A percentile compares a stretch with the other conserved stretches of the same genome.
Conservation (phyloP, 92 coral and sea anemone genomes). For the Actinostola sp. region DNA sequence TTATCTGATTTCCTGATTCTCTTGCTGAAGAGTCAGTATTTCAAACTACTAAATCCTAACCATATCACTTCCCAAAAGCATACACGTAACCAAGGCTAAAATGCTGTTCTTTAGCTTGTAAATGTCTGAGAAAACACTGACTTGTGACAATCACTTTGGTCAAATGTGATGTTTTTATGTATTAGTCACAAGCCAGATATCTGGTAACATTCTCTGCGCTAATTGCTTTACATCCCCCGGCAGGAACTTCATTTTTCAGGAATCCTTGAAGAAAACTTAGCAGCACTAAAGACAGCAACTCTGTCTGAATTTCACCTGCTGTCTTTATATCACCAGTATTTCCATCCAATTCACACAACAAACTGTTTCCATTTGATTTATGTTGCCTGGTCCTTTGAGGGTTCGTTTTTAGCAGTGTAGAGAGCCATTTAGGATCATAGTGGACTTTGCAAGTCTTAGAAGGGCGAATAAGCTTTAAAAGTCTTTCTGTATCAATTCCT, state of each 20-base stretch:
- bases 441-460: not conserved
- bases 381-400: not conserved
- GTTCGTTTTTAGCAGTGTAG: not conserved
- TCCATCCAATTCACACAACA: not conserved
- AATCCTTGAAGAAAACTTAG: constrained; percentile 9
- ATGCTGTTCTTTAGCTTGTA: no score
- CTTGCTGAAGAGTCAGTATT: no score
- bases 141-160: no score
- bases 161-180: no score
- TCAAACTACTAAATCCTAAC: no score
- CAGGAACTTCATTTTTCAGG: not conserved
- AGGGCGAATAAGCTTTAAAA: not conserved
- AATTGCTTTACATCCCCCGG: not conserved
- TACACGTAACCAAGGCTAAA: no score
- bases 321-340: not conserved
- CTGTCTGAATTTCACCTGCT: constrained; percentile 2
- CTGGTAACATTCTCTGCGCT: not conserved
- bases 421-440: not conserved
- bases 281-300: constrained; percentile 15
- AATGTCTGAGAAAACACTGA: no score
- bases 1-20: no score
- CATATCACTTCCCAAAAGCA: no score
- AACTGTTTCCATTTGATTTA: not conserved
- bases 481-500: not conserved
- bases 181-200: no score